These are phyloP conservation scores for Staurois parvus DNA, from an alignment of 2,797 vertebrate genomes.

Conservation along the genomic window DNA sequence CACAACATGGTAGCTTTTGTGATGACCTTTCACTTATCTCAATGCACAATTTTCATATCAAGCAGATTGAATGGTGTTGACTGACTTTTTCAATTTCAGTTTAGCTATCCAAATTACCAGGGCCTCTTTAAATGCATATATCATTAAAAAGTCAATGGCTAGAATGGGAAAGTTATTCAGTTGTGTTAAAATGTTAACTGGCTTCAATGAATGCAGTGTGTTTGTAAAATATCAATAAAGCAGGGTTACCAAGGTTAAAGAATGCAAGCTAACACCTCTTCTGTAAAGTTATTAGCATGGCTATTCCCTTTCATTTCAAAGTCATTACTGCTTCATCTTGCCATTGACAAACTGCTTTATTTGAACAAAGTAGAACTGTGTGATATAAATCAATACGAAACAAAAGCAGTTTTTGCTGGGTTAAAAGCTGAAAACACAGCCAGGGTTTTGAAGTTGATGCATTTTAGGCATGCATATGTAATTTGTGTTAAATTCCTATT, in stretches of 20 bases:
- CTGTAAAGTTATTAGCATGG: slow-evolving; percentile 54
- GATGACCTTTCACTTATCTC: slow-evolving; percentile 2
- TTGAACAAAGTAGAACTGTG: slow-evolving; percentile 51
- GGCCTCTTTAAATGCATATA: slow-evolving; percentile 37
- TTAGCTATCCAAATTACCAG: slow-evolving; percentile 27
- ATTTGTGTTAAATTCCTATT: not conserved
- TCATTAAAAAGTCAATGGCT: slow-evolving; percentile 41
- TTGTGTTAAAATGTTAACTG: slow-evolving; percentile 51
- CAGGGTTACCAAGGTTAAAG: slow-evolving; percentile 54
- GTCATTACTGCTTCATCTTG: slow-evolving; percentile 57
- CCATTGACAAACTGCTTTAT: slow-evolving; percentile 60
- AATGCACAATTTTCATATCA: slow-evolving; percentile 20
- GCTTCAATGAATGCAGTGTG: slow-evolving; percentile 42
- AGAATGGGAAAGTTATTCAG: slow-evolving; percentile 44
- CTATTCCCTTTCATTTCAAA: slow-evolving; percentile 57
- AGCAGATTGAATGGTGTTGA: not conserved
- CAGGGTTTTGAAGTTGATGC: slow-evolving; percentile 25
- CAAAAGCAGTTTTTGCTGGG: slow-evolving; percentile 49
- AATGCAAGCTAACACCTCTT: slow-evolving; percentile 57
- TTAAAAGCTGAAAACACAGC: slow-evolving; percentile 37
- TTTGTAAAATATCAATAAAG: slow-evolving; percentile 61
- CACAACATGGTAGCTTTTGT: not conserved
- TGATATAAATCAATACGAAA: slow-evolving; percentile 54
- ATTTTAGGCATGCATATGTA: not conserved
- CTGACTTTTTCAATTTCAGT: slow-evolving; percentile 22